phyloP scores from a whole-genome alignment of 1,140 invertebrate genomes.

The Drosophila saltans region DNA sequence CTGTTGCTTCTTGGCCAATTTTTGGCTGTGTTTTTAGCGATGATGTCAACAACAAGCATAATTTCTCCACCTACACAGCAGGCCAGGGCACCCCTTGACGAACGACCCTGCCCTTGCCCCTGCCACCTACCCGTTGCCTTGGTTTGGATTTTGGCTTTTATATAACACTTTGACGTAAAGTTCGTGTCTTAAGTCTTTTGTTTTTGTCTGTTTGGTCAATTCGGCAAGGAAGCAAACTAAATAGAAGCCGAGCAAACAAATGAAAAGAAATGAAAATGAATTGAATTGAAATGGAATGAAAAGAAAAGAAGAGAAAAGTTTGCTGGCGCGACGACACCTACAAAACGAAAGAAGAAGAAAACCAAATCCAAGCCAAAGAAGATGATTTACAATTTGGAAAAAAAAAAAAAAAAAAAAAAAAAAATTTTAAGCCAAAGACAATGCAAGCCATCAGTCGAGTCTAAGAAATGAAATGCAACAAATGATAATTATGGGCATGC shows the following conservation, averaged over 20 bases:
- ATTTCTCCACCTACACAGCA: slow-evolving; percentile 80
- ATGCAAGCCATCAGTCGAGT: slow-evolving; percentile 5
- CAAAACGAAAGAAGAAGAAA: neutral
- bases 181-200: slow-evolving; percentile 74
- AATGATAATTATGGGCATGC: slow-evolving; percentile 65
- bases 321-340: slow-evolving; percentile 4
- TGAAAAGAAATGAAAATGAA: slow-evolving; percentile 35
- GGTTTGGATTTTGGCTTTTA: neutral
- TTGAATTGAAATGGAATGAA: neutral
- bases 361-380: slow-evolving; percentile 5
- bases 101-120: neutral
- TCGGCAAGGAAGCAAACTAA: slow-evolving; percentile 28
- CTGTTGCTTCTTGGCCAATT: slow-evolving; percentile 67
- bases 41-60: slow-evolving; percentile 71
- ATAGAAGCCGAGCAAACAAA: slow-evolving; percentile 59
- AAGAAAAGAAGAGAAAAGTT: slow-evolving; percentile 20
- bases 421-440: slow-evolving; percentile 20
- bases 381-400: slow-evolving; percentile 7
- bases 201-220: slow-evolving; percentile 54
- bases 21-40: slow-evolving; percentile 64
- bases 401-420: slow-evolving; percentile 20
- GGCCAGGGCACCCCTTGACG: slow-evolving; percentile 35
- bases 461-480: slow-evolving; percentile 64
- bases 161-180: slow-evolving; percentile 15
- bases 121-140: slow-evolving; percentile 2